phyloP scores from a whole-genome alignment of 1,140 invertebrate genomes.

The Mercenaria mercenaria region DNA sequence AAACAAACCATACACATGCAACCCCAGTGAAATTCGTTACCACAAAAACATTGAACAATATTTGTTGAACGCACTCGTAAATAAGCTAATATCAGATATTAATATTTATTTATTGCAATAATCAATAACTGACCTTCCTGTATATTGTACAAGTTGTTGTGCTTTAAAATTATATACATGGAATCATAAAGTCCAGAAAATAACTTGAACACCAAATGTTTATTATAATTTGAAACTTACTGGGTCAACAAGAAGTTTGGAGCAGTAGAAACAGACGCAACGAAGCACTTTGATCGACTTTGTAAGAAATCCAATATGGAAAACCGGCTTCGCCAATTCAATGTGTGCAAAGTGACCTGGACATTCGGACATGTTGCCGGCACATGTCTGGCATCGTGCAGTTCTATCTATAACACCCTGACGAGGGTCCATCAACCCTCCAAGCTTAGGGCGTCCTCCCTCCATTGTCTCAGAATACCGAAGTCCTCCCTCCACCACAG shows the following conservation, averaged over 20 bases:
- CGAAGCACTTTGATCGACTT: slow-evolving; percentile 98
- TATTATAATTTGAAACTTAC: slow-evolving; percentile 88
- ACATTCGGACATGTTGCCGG: slow-evolving; percentile 99
- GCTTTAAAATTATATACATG: too few relatives aligned
- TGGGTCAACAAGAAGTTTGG: slow-evolving; percentile 97
- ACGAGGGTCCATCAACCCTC: slow-evolving; percentile 99
- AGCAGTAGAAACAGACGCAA: slow-evolving; percentile 99
- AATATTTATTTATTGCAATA: too few relatives aligned
- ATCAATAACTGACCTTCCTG: too few relatives aligned
- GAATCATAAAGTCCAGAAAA: too few relatives aligned
- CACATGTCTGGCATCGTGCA: slow-evolving; percentile 97
- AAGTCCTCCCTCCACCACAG: slow-evolving; percentile 97
- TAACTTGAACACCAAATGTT: too few relatives aligned
- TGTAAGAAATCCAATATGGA: slow-evolving; percentile 98
- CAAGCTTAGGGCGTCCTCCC: slow-evolving; percentile 98
- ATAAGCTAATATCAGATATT: too few relatives aligned
- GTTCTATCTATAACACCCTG: slow-evolving; percentile 98
- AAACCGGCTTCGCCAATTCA: slow-evolving; percentile 99
- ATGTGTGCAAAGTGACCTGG: slow-evolving; percentile 99
- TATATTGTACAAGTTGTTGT: too few relatives aligned
- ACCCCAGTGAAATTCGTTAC: too few relatives aligned
- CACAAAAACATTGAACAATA: too few relatives aligned
- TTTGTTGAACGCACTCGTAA: too few relatives aligned
- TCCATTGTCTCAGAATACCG: slow-evolving; percentile 99
- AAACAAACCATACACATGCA: too few relatives aligned